phyloP scores from a whole-genome alignment of 2,113 vertebrate genomes.

The Odobenus rosmarus region DNA sequence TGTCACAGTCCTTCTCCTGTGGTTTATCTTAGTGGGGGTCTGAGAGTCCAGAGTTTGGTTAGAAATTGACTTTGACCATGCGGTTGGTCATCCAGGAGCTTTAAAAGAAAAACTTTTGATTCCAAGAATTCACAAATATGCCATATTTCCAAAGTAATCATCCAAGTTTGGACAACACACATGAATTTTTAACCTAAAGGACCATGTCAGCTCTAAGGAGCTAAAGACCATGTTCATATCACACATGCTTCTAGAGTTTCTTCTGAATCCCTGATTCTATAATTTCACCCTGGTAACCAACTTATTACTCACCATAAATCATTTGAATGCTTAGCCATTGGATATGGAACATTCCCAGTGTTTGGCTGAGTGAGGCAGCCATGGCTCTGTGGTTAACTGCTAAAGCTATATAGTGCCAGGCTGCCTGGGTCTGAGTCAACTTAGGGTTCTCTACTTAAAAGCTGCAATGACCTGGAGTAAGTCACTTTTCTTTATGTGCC shows the following conservation, averaged over 20 bases:
- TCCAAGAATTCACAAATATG: neutral
- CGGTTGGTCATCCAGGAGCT: neutral
- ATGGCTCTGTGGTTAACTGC: neutral
- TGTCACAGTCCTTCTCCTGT: neutral
- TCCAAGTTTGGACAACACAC: neutral
- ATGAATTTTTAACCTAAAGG: neutral
- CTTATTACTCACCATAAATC: neutral
- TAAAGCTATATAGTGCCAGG: neutral
- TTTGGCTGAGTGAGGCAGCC: neutral
- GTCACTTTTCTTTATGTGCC: neutral
- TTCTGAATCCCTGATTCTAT: neutral
- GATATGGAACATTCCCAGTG: neutral
- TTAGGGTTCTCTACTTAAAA: neutral
- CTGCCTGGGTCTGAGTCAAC: neutral
- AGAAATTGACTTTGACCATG: conserved; percentile 20
- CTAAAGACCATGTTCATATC: neutral
- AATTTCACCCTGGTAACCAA: neutral
- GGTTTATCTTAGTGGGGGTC: neutral
- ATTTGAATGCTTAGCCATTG: neutral
- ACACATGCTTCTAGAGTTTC: neutral
- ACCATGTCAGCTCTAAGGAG: neutral
- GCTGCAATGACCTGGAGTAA: neutral
- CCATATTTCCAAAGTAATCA: neutral
- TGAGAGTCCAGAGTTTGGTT: neutral
- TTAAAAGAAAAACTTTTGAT: conserved; percentile 5